Percentiles rank a stretch among this genome's conserved stretches.
Evolutionary conservation across 2,797 vertebrate species (phyloP).

Genomic region (Moxostoma hubbsi): DNA sequence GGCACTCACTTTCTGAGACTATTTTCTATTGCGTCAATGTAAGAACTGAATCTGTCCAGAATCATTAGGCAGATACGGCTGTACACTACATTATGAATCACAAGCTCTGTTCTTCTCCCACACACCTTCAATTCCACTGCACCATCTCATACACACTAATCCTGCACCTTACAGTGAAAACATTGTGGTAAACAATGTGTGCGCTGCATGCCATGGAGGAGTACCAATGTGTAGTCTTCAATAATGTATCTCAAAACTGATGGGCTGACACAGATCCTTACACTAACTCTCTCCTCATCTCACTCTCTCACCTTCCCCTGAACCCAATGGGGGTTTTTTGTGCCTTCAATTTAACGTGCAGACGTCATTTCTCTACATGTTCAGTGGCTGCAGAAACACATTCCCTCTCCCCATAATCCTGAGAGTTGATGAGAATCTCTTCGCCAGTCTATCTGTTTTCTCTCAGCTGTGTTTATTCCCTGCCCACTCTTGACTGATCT

Average conservation of each 20-base stretch:
- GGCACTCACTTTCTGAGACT: conserved; percentile 3
- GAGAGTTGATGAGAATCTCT: conserved; percentile 49
- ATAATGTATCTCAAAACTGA: conserved; percentile 64
- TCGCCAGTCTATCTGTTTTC: conserved; percentile 52
- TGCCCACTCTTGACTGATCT: conserved; percentile 17
- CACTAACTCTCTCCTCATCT: background rate
- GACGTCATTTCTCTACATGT: conserved; percentile 32
- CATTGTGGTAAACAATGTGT: conserved; percentile 27
- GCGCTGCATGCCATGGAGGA: conserved; percentile 9
- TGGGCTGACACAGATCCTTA: conserved; percentile 53
- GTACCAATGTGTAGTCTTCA: conserved; percentile 54
- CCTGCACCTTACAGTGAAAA: conserved; percentile 47
- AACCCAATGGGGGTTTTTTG: conserved; percentile 41
- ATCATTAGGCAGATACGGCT: conserved; percentile 35
- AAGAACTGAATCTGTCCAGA: conserved; percentile 25
- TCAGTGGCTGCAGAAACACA: conserved; percentile 7
- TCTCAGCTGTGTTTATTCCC: conserved; percentile 55
- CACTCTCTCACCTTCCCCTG: conserved; percentile 34
- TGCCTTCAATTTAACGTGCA: conserved; percentile 24
- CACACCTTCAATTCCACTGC: conserved; percentile 43
- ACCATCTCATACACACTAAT: conserved; percentile 46
- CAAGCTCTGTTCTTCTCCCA: conserved; percentile 37
- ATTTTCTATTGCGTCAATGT: conserved; percentile 34
- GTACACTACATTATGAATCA: conserved; percentile 49
- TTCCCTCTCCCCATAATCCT: conserved; percentile 30